A percentile compares a stretch with the other conserved stretches of the same genome.
Evolutionary conservation across 2,113 vertebrate genomes (phyloP).

Genomic region (Gadus macrocephalus): DNA sequence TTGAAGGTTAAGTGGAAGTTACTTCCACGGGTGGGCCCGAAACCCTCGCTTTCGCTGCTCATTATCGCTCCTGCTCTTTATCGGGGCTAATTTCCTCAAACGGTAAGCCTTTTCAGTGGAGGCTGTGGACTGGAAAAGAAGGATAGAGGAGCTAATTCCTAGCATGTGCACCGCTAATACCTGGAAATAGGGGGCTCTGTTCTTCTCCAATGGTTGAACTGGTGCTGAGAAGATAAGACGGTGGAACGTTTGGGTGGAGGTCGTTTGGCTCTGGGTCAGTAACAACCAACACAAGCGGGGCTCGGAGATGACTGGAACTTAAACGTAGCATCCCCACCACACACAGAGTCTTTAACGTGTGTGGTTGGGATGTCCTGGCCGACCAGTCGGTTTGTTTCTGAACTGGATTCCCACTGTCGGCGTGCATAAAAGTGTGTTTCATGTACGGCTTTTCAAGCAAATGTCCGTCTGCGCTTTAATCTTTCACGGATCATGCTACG

Average conservation of each 20-base stretch:
- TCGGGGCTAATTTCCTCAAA: slow-evolving; percentile 51
- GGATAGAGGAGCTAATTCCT: slow-evolving; percentile 66
- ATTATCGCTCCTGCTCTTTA: slow-evolving; percentile 53
- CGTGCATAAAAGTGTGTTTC: too few relatives aligned
- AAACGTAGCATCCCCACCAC: neutral
- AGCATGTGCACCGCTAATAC: slow-evolving; percentile 70
- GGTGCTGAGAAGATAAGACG: slow-evolving; percentile 30
- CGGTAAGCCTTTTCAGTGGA: slow-evolving; percentile 57
- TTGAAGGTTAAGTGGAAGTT: slow-evolving; percentile 29
- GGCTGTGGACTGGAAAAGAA: slow-evolving; percentile 37
- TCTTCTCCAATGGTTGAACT: slow-evolving; percentile 46
- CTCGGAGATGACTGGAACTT: neutral
- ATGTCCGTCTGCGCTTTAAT: neutral
- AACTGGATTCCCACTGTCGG: too few relatives aligned
- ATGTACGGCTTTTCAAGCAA: too few relatives aligned
- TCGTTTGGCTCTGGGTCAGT: slow-evolving; percentile 4
- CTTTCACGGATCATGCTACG: neutral
- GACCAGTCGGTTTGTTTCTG: too few relatives aligned
- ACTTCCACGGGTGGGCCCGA: slow-evolving; percentile 49
- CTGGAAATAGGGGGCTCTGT: slow-evolving; percentile 35
- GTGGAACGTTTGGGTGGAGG: slow-evolving; percentile 15
- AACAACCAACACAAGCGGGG: neutral
- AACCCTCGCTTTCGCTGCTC: slow-evolving; percentile 52
- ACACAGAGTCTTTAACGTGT: neutral
- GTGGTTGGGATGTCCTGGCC: too few relatives aligned